Conservation (phyloP, 2,888 invertebrate species). For the Lacanobia wlatinum region DNA sequence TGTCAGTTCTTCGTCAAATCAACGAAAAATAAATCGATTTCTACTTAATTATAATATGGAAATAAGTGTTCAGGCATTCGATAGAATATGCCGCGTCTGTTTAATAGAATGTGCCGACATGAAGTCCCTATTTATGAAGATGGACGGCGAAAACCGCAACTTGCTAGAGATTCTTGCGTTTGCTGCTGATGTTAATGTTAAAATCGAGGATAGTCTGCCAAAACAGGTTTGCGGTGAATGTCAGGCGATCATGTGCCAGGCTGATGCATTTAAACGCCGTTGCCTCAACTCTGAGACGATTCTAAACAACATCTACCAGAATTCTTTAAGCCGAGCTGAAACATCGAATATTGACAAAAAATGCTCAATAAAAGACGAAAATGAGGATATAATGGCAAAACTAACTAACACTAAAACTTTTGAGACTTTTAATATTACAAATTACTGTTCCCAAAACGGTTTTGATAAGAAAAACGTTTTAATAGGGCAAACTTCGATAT, state of each 20-base stretch:
- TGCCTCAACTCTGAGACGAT: conserved; percentile 79
- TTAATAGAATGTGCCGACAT: conserved; percentile 73
- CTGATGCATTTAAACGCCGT: conserved; percentile 81
- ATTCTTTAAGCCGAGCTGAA: conserved; percentile 16
- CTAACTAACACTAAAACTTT: conserved; percentile 25
- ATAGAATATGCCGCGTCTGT: conserved; percentile 81
- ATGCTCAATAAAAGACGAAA: conserved; percentile 56
- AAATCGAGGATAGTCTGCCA: conserved; percentile 76
- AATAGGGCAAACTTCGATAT: conserved; percentile 18
- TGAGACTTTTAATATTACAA: conserved; percentile 20
- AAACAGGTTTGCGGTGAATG: conserved; percentile 84
- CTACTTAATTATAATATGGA: conserved; percentile 65
- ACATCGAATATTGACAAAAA: conserved; percentile 27
- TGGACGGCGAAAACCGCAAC: conserved; percentile 72
- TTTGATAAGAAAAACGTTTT: conserved; percentile 51
- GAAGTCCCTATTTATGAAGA: conserved; percentile 76
- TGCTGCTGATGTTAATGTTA: conserved; percentile 77
- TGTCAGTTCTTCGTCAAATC: conserved; percentile 14
- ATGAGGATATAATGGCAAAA: conserved; percentile 28
- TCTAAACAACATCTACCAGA: conserved; percentile 72
- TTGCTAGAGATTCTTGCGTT: conserved; percentile 77
- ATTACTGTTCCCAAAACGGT: conserved; percentile 19
- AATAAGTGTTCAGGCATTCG: conserved; percentile 65
- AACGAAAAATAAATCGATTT: conserved; percentile 27
- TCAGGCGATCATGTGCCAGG: conserved; percentile 75